Percentiles rank a stretch among this genome's conserved stretches.
Conservation (phyloP, 2,797 vertebrate species). For the Poeciliopsis paucimaculata region DNA sequence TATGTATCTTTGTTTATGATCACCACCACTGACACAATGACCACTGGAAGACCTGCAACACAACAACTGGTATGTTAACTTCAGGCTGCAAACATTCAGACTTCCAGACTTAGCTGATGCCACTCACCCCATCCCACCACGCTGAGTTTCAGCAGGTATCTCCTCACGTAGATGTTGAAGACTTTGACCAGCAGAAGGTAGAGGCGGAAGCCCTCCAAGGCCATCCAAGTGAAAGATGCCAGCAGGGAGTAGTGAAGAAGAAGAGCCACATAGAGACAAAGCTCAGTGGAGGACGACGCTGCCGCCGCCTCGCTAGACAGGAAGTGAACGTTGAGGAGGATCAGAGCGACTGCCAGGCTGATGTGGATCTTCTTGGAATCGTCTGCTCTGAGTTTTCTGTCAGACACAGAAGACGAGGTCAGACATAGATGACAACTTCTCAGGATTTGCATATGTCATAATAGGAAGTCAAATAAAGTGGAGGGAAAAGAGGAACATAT, state of each 20-base stretch:
- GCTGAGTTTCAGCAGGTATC: slow-evolving; percentile 84
- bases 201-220: slow-evolving; percentile 85
- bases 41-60: slow-evolving; percentile 75
- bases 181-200: slow-evolving; percentile 83
- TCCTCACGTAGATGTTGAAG: slow-evolving; percentile 83
- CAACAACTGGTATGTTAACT: not conserved
- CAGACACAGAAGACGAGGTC: not conserved
- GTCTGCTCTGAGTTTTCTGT: slow-evolving; percentile 48
- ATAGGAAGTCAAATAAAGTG: not conserved
- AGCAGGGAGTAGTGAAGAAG: slow-evolving; percentile 79
- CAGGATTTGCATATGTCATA: not conserved
- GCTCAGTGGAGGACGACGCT: no score
- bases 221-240: slow-evolving; percentile 82
- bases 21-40: slow-evolving; percentile 65
- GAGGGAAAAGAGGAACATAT: not conserved
- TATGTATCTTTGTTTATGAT: slow-evolving; percentile 53
- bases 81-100: not conserved
- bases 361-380: no score
- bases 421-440: not conserved
- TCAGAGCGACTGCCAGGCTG: no score
- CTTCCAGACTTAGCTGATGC: not conserved
- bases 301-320: no score
- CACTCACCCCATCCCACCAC: slow-evolving; percentile 86
- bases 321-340: no score
- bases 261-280: slow-evolving; percentile 45